Evolutionary conservation across 2,888 invertebrate genomes (phyloP), one percentile per base, ranked within the genome.

Genomic region (Pseudococcus jackbeardsleyi): DNA sequence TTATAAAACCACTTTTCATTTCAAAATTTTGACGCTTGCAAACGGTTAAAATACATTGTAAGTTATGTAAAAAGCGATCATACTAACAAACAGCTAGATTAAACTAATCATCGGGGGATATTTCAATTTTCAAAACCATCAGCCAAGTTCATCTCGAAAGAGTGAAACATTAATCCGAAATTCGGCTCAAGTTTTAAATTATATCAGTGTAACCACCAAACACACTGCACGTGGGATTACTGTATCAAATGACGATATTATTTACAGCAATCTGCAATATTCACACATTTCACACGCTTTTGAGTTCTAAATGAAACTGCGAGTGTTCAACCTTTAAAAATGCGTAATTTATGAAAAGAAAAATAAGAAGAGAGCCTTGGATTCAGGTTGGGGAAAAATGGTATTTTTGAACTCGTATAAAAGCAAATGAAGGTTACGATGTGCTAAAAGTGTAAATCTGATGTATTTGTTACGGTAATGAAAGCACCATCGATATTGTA

Each of bases 101-200:
- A 77, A 77, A 77, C 77, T 77, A 77, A 77, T 77, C 77, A 77
- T 42, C 39, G 42, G 42, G 42, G 77, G 33, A 77, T 26, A 26
- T 26, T 77, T 77, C 9, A 39, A 77, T 42, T 39, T 39, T 39
- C 77, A 17, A 77, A 77, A 15, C n/a, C 33, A 7, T 42, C 12
- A 9, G 42, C 9, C 42, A 33, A 72, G 33, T 72, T 72, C 33
- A 42, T 5, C 77, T 77, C 15, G 2, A 42, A 77, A 7, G 77
- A 68, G 68, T 15, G 19, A n/a, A 77, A 77, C 42, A 42, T 77
- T 77, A 77, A 77, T 77, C 77, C 77, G 4, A 72, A 39, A n/a
- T 39, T 77, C 42, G 9, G 15, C 42, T 77, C 42, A 42, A 42
- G 7, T 42, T 68, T 54, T 1, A 4, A 54, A 54, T 15, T 15